These are phyloP conservation scores for Holothuria leucospilota DNA, from an alignment of 53 echinoderm and acorn worm genomes.

Conservation along the genomic window DNA sequence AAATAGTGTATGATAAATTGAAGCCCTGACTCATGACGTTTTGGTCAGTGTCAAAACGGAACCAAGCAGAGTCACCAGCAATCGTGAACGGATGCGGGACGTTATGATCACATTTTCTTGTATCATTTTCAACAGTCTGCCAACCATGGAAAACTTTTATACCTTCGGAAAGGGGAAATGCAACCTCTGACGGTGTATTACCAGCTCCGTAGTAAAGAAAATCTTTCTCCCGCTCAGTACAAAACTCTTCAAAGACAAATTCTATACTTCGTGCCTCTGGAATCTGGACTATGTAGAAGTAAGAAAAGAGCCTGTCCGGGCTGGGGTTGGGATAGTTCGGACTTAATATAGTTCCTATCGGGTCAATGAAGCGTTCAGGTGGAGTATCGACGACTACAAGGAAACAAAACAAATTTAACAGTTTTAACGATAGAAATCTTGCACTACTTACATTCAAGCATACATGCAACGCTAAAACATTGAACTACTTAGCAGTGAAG, in stretches of 20 bases:
- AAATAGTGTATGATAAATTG: neutral
- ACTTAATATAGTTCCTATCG: neutral
- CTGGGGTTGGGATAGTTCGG: neutral
- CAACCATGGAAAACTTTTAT: neutral
- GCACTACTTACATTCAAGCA: too few species aligned
- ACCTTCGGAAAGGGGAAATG: neutral
- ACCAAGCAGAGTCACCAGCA: neutral
- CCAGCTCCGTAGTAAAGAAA: constrained; percentile 1
- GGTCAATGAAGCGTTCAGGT: neutral
- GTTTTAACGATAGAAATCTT: too few species aligned
- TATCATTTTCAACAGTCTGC: too few species aligned
- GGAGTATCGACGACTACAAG: too few species aligned
- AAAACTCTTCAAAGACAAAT: neutral
- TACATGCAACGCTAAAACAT: too few species aligned
- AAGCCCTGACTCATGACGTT: neutral
- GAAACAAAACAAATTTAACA: too few species aligned
- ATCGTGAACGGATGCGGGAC: neutral
- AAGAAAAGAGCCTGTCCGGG: neutral
- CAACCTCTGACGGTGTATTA: neutral
- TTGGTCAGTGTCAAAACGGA: neutral
- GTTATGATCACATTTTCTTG: too few species aligned
- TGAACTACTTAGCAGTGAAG: too few species aligned
- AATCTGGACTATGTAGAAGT: neutral
- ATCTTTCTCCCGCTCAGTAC: neutral
- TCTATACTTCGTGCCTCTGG: neutral